phyloP scores from a whole-genome alignment of 2,113 vertebrate species.

The Pogonocichla stellata region DNA sequence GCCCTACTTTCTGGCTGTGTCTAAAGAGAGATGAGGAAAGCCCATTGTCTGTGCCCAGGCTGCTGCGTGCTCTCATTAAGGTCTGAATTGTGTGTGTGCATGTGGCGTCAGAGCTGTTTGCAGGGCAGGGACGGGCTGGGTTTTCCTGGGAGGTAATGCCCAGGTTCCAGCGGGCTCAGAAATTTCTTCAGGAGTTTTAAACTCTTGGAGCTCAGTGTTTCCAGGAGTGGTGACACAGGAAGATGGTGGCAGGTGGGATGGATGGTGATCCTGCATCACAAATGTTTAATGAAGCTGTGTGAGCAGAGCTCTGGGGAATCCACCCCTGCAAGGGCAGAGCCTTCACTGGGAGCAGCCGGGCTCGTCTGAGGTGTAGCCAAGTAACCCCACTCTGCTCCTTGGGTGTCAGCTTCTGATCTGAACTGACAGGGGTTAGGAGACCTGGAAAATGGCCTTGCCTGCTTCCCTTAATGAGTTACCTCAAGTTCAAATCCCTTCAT shows the following conservation, averaged over 20 bases:
- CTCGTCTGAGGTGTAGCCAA: background rate
- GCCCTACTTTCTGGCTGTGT: conserved; percentile 41
- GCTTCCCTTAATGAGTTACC: background rate
- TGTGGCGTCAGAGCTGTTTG: background rate
- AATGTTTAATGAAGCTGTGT: background rate
- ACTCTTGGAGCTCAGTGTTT: background rate
- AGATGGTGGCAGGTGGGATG: rapidly evolving
- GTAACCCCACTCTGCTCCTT: background rate
- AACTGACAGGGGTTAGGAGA: background rate
- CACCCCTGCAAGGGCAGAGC: background rate
- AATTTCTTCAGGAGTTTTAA: background rate
- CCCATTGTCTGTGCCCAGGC: conserved; percentile 39
- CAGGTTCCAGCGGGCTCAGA: rapidly evolving
- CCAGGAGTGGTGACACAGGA: background rate
- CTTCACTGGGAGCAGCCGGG: background rate
- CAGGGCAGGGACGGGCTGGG: background rate
- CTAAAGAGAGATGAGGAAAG: background rate
- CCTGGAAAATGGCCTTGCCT: background rate
- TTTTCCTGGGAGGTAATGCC: background rate
- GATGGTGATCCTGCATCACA: rapidly evolving
- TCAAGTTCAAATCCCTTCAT: background rate
- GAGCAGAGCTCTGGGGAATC: background rate
- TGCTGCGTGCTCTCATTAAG: conserved; percentile 25
- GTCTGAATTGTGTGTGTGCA: conserved; percentile 22
- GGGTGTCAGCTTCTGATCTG: background rate